A percentile compares a stretch with the other conserved stretches of the same genome.
phyloP scores from a whole-genome alignment of 2,113 vertebrate genomes.

The Zootoca vivipara region DNA sequence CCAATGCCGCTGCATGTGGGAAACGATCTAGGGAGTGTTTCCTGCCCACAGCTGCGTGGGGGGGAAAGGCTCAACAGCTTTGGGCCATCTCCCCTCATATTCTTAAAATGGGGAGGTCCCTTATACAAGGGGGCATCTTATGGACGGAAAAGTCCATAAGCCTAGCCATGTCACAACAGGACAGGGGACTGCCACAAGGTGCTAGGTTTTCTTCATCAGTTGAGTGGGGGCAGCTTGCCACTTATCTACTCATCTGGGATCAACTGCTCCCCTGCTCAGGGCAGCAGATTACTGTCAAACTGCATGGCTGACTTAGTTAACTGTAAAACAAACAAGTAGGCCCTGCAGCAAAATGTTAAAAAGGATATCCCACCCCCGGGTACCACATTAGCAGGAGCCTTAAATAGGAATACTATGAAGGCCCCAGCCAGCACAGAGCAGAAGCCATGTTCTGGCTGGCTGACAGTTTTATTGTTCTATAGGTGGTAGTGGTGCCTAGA shows the following conservation, averaged over 20 bases:
- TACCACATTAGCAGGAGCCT: not conserved
- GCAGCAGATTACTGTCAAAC: not conserved
- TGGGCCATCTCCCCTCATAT: no score
- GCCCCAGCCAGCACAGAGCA: not conserved
- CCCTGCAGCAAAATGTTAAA: not conserved
- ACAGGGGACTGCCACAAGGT: not conserved
- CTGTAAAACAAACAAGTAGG: not conserved
- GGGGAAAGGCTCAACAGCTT: no score
- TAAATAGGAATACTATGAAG: not conserved
- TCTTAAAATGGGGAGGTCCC: no score
- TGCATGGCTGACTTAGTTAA: not conserved
- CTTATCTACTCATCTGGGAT: not conserved
- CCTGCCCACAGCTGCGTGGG: no score
- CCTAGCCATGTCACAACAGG: not conserved
- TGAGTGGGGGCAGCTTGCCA: not conserved
- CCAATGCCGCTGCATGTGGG: no score
- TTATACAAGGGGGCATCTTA: no score
- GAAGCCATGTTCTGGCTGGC: not conserved
- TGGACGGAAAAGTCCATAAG: no score
- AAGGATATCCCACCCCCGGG: not conserved
- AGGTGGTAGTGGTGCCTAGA: not conserved
- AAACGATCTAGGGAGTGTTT: no score
- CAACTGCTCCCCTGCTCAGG: not conserved
- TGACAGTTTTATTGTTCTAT: not conserved
- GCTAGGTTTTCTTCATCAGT: not conserved